Evolutionary conservation across 2,113 vertebrate species (phyloP).

Genomic region (Oreochromis niloticus): DNA sequence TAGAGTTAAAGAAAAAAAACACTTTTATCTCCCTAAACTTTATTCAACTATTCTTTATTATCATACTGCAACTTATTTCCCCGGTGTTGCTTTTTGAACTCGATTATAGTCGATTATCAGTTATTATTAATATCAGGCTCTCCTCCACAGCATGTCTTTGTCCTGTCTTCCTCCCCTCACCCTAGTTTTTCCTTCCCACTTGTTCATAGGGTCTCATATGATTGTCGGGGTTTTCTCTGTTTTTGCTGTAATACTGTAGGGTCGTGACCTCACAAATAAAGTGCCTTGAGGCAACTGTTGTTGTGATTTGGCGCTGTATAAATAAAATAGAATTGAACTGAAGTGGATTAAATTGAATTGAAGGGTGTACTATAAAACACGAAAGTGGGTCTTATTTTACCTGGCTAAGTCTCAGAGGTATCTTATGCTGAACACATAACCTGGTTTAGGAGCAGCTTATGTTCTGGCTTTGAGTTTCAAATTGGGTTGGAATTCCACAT

Average conservation of each 20-base stretch:
- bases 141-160: neutral
- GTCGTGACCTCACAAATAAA: neutral
- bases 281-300: neutral
- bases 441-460: neutral
- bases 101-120: neutral
- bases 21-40: neutral
- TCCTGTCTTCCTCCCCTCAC: neutral
- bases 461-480: neutral
- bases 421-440: neutral
- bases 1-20: neutral
- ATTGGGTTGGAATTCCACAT: neutral
- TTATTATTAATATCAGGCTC: neutral
- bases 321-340: neutral
- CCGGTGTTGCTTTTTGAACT: neutral
- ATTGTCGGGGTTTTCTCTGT: neutral
- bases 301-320: accelerated
- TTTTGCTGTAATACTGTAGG: neutral
- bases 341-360: neutral
- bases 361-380: neutral
- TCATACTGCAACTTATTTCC: neutral
- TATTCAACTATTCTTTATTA: neutral
- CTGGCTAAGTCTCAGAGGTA: neutral
- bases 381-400: neutral
- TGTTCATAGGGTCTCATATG: neutral
- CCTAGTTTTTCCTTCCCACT: neutral